Conservation (phyloP, 1,140 invertebrate genomes). For the Dreissena rostriformis region DNA sequence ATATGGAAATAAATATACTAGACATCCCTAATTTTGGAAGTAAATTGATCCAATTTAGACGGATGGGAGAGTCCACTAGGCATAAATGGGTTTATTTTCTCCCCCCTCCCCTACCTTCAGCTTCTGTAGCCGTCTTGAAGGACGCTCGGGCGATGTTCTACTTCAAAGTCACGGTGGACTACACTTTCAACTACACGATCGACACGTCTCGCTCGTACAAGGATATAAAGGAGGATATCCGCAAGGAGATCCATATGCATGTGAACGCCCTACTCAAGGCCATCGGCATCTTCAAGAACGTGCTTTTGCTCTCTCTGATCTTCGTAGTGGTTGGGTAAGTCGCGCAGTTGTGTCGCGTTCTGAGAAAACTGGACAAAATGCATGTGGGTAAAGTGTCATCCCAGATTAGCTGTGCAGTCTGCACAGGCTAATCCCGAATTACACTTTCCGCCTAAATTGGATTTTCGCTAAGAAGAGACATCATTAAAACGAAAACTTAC, state of each 20-base stretch:
- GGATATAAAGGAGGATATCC: conserved; percentile 72
- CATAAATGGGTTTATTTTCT: too few relatives aligned
- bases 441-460: too few relatives aligned
- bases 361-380: too few relatives aligned
- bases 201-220: conserved; percentile 74
- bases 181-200: conserved; percentile 74
- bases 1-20: too few relatives aligned
- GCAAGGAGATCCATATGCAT: conserved; percentile 68
- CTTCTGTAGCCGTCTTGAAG: conserved; percentile 50
- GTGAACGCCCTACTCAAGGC: conserved; percentile 55
- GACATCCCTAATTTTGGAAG: too few relatives aligned
- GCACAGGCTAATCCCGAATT: too few relatives aligned
- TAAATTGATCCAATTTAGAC: too few relatives aligned
- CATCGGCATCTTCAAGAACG: conserved; percentile 65
- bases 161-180: conserved; percentile 76
- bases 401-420: too few relatives aligned
- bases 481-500: too few relatives aligned
- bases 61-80: too few relatives aligned
- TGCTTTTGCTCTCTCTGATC: conserved; percentile 67
- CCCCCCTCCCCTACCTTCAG: conserved; percentile 18
- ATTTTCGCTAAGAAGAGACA: too few relatives aligned
- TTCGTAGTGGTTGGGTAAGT: conserved; percentile 73
- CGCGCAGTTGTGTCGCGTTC: neutral
- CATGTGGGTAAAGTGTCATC: too few relatives aligned
- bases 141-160: conserved; percentile 77